A percentile compares a stretch with the other conserved stretches of the same genome.
Conservation (phyloP, 1,140 invertebrate species). For the Thaumatotibia leucotreta region DNA sequence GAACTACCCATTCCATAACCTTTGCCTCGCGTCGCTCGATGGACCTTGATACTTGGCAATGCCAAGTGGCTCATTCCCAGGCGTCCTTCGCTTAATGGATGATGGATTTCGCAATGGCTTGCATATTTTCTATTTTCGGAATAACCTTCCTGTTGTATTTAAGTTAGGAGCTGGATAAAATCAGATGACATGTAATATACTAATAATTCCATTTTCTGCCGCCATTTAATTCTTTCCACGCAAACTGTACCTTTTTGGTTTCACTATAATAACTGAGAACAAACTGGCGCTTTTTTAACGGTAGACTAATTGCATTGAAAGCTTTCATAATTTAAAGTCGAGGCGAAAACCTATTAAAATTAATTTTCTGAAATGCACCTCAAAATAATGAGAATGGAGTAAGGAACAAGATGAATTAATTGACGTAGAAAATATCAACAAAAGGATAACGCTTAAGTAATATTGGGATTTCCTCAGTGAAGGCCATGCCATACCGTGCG, state of each 20-base stretch:
- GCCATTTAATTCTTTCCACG: too few species aligned
- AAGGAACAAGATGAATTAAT: background rate
- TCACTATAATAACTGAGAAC: too few species aligned
- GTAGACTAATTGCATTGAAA: background rate
- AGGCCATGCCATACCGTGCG: too few species aligned
- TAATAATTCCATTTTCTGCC: too few species aligned
- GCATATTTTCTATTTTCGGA: background rate
- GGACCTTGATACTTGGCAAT: background rate
- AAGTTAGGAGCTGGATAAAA: too few species aligned
- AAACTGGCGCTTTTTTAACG: too few species aligned
- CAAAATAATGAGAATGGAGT: background rate
- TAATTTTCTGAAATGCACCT: background rate
- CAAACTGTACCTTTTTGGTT: too few species aligned
- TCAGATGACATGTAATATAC: too few species aligned
- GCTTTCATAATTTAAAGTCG: background rate
- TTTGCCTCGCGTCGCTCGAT: conserved; percentile 6
- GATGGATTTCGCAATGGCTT: background rate
- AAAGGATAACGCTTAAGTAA: too few species aligned
- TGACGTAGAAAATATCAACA: background rate
- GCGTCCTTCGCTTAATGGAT: background rate
- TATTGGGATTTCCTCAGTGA: too few species aligned
- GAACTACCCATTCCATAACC: background rate
- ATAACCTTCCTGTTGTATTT: background rate
- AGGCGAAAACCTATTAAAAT: background rate
- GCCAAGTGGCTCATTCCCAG: background rate